Conservation (phyloP, 37 sponge, comb jelly and placozoan genomes). For the Amphimedon queenslandica region DNA sequence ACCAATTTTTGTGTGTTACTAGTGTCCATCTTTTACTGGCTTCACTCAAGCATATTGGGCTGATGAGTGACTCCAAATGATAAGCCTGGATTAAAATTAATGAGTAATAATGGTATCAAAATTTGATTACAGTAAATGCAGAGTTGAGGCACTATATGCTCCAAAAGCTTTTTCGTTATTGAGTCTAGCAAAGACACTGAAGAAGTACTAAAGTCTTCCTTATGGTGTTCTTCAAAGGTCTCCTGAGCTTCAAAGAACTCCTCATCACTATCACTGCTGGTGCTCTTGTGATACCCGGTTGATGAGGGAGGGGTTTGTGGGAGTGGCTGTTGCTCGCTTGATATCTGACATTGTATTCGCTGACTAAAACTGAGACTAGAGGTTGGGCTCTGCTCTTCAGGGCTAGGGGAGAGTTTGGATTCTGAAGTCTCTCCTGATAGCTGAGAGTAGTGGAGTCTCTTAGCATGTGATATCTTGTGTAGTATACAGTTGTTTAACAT, state of each 20-base stretch:
- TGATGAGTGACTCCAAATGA: too few species aligned
- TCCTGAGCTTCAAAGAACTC: too few species aligned
- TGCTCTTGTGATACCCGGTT: too few species aligned
- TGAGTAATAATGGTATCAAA: too few species aligned
- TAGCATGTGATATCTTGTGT: too few species aligned
- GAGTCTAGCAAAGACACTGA: background rate
- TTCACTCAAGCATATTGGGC: too few species aligned
- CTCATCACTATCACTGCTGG: conserved; percentile 47
- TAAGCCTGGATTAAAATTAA: too few species aligned
- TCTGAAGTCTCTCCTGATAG: conserved; percentile 2
- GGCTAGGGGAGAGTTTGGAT: background rate
- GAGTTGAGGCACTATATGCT: too few species aligned
- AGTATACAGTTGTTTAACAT: too few species aligned
- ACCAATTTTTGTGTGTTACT: too few species aligned
- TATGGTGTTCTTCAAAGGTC: conserved; percentile 6
- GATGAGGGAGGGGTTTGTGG: too few species aligned
- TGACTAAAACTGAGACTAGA: conserved; percentile 2
- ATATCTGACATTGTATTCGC: background rate
- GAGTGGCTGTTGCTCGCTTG: background rate
- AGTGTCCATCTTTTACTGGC: too few species aligned
- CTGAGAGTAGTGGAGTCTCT: background rate
- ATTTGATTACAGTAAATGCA: background rate
- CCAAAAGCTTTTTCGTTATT: background rate
- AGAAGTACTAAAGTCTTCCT: background rate
- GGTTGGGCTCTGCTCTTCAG: background rate